A percentile compares a stretch with the other conserved stretches of the same genome.
Evolutionary conservation across 2,113 vertebrate species (phyloP).

Genomic region (Cryptoleucopteryx plumbea): DNA sequence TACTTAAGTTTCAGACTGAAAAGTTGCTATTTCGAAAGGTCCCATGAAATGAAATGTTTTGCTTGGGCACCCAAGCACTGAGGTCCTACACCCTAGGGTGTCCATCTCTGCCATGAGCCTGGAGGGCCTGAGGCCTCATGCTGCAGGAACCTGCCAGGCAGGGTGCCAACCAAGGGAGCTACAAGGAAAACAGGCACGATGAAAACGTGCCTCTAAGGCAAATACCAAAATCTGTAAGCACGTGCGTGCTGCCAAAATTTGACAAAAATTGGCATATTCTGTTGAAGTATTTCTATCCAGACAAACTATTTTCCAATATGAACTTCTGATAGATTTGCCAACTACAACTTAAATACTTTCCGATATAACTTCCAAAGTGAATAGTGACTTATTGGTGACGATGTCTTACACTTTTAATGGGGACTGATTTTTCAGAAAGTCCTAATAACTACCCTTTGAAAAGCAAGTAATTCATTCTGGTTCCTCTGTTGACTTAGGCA

Average conservation of each 20-base stretch:
- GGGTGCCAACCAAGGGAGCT: neutral
- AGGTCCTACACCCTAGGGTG: neutral
- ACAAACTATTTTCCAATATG: conserved; percentile 18
- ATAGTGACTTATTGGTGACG: neutral
- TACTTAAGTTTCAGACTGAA: neutral
- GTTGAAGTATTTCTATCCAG: neutral
- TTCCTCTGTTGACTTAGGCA: neutral
- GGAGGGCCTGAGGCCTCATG: neutral
- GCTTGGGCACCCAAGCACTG: neutral
- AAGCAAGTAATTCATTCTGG: neutral
- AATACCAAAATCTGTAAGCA: neutral
- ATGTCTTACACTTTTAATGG: neutral
- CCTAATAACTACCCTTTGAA: neutral
- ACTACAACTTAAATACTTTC: neutral
- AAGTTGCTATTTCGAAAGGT: neutral
- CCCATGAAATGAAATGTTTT: neutral
- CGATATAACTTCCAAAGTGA: neutral
- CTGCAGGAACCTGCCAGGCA: neutral
- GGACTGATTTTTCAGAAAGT: neutral
- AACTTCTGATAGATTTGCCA: neutral
- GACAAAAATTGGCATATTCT: conserved; percentile 45
- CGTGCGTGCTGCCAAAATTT: conserved; percentile 22
- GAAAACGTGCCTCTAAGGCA: conserved; percentile 30
- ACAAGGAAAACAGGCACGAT: neutral
- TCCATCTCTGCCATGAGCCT: neutral